Evolutionary conservation across 2,797 vertebrate species (phyloP).

Genomic region (Onychomys leucogaster): DNA sequence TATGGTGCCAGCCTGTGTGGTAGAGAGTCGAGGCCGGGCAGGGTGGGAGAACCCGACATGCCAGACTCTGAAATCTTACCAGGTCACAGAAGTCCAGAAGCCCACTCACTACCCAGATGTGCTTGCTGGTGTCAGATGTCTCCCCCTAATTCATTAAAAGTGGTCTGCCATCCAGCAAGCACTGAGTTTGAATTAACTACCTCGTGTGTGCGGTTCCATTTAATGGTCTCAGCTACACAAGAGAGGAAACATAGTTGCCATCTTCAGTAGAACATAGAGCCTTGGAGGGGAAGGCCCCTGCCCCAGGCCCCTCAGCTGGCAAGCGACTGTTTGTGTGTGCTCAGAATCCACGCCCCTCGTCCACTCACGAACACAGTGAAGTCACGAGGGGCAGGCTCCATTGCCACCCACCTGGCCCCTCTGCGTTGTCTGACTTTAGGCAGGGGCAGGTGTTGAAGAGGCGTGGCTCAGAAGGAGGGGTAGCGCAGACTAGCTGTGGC

Average conservation of each 20-base stretch:
- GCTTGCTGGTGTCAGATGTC: background rate
- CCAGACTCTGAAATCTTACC: background rate
- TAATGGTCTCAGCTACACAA: background rate
- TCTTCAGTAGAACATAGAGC: background rate
- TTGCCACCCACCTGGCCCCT: background rate
- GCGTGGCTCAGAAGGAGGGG: background rate
- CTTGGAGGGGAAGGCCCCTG: background rate
- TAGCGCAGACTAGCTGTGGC: background rate
- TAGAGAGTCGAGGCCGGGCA: background rate
- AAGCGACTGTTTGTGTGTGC: background rate
- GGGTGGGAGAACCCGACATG: background rate
- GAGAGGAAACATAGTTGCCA: background rate
- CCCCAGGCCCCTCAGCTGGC: background rate
- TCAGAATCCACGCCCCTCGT: background rate
- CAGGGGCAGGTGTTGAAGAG: background rate
- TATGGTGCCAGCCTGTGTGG: background rate
- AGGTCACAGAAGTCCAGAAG: background rate
- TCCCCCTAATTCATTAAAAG: background rate
- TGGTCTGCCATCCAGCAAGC: background rate
- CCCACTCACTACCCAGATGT: background rate
- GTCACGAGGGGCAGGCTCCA: background rate
- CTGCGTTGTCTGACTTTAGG: background rate
- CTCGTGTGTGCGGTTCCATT: background rate
- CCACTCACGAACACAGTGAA: background rate
- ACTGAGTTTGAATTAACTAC: too few relatives aligned